Conservation (phyloP, 2,888 invertebrate genomes). For the Actias luna region DNA sequence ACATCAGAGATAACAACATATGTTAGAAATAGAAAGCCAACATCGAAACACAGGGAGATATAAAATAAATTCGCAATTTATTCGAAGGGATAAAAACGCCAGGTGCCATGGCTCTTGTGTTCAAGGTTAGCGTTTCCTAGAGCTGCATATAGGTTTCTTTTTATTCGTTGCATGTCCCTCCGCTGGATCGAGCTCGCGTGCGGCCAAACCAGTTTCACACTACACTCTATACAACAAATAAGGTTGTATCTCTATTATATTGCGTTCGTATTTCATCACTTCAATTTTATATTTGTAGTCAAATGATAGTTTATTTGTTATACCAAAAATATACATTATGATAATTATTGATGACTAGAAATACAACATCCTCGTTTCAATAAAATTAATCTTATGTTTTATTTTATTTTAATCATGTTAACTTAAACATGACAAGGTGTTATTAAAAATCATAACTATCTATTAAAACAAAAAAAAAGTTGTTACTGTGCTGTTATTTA, state of each 20-base stretch:
- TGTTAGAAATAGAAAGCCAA: slow-evolving; percentile 31
- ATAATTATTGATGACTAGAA: neutral
- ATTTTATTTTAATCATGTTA: neutral
- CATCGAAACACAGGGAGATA: slow-evolving; percentile 49
- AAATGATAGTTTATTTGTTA: slow-evolving; percentile 36
- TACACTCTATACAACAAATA: slow-evolving; percentile 65
- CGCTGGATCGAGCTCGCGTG: slow-evolving; percentile 73
- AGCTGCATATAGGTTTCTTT: slow-evolving; percentile 80
- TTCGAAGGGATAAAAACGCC: slow-evolving; percentile 78
- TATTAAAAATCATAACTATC: too few relatives aligned
- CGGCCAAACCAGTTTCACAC: slow-evolving; percentile 74
- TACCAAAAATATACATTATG: neutral
- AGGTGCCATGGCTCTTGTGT: slow-evolving; percentile 77
- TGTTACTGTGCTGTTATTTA: slow-evolving; percentile 16
- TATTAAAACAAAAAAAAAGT: neutral
- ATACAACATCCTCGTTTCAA: neutral
- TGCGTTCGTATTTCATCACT: slow-evolving; percentile 55
- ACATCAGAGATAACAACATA: slow-evolving; percentile 43
- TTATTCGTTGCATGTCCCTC: slow-evolving; percentile 78
- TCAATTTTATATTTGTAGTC: slow-evolving; percentile 50
- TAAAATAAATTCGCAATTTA: slow-evolving; percentile 72
- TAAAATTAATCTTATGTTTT: neutral
- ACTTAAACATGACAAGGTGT: too few relatives aligned
- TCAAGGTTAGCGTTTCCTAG: slow-evolving; percentile 80
- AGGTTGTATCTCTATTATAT: slow-evolving; percentile 64